These are phyloP conservation scores for Sternotherus odoratus DNA, from an alignment of 2,797 vertebrate genomes.

Conservation along the genomic window DNA sequence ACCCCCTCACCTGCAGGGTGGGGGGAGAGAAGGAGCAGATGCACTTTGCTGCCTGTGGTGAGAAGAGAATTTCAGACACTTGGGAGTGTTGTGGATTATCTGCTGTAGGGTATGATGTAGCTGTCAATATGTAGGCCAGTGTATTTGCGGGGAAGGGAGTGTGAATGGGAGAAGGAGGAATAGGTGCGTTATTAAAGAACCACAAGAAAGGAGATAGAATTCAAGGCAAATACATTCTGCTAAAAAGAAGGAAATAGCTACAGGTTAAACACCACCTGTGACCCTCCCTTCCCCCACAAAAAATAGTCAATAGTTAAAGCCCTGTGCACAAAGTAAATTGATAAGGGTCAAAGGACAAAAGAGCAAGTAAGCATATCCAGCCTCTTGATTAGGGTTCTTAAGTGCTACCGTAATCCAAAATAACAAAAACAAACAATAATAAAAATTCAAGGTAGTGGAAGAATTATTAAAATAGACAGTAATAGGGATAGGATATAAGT, in stretches of 20 bases:
- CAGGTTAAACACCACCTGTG: background rate
- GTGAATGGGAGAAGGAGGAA: background rate
- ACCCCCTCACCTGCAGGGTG: background rate
- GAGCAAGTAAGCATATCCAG: background rate
- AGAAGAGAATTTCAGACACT: background rate
- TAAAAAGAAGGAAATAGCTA: background rate
- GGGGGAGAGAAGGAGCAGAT: background rate
- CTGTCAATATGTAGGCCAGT: background rate
- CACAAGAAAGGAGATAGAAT: background rate
- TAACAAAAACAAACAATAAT: background rate
- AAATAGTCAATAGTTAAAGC: background rate
- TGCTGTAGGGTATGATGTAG: background rate
- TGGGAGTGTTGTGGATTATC: background rate
- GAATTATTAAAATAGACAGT: background rate
- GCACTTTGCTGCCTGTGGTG: background rate
- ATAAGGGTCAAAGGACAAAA: background rate
- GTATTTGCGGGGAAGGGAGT: background rate
- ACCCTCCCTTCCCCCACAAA: background rate
- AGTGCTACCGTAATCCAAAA: too few relatives aligned
- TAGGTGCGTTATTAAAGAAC: background rate
- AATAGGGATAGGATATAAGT: background rate
- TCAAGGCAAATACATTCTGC: too few relatives aligned
- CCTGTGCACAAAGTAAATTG: accelerated
- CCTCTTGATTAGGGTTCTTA: too few relatives aligned
- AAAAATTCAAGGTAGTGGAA: background rate